Evolutionary conservation across 2,113 vertebrate species (phyloP), one percentile per base, ranked within the genome.

Genomic region (Brachyhypopomus occidentalis): DNA sequence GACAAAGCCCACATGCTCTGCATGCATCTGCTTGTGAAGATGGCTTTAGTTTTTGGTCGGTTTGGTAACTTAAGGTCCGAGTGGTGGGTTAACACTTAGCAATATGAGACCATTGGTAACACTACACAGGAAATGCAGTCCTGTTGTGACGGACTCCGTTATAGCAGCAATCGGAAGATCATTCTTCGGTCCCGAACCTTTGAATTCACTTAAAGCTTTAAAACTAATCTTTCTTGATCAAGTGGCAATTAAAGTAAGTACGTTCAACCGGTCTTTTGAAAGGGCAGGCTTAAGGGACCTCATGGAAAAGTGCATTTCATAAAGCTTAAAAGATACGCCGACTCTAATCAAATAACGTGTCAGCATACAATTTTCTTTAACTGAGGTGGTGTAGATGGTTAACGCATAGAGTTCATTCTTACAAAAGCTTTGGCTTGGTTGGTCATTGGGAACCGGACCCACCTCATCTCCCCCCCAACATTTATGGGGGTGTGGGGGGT

Each of bases 1-100:
- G 62, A n/a, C 45, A 62, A 67, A 2, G 20, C 41, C 70, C 79
- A 81, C 62, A 72, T 81, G 72, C 63, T 60, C 74, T 60, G 69
- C 85, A 87, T n/a, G n/a, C 72, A 27, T n/a, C n/a, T 67, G 86
- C 83, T 83, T 87, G 90, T 77, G 81, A 88, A 89, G 88, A 80
- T 87, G 86, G 87, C 92, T 93, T 94, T 93, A 92, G 92, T 93
- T 91, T 30, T 83, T 86, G 56, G 56, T 75, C 45, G 41, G 76
- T 82, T 85, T 85, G 76, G 80, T 85, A 76, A 82, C 23, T 22
- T 5, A 38, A 82, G 80, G 84, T 85, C 73, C 52, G 16, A 74
- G 70, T 55, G 70, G 58, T 70, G 1, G 59, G 45, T 22, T n/a
- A 72, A 72, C 23, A 79, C 52, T 52, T 70, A 77, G 55, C 67